Percentiles rank a stretch among this genome's conserved stretches.
Conservation (phyloP, 2,113 vertebrate genomes). For the Dermatemys mawii region DNA sequence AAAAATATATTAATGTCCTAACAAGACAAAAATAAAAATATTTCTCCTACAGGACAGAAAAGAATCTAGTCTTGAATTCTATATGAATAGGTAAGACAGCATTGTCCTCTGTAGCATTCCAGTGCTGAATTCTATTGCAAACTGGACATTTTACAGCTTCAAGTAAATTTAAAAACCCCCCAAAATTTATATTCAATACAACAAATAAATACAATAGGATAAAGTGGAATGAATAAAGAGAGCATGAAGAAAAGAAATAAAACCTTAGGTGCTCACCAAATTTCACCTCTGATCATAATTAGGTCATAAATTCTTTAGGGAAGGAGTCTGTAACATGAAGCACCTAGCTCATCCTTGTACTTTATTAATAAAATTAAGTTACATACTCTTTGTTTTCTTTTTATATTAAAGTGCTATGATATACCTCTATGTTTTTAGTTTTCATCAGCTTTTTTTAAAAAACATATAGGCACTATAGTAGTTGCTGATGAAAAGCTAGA, state of each 20-base stretch:
- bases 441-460: neutral
- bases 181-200: neutral
- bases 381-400: neutral
- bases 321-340: neutral
- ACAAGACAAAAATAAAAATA: neutral
- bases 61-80: neutral
- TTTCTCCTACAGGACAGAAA: neutral
- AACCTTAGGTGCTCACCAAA: neutral
- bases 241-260: neutral
- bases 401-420: neutral
- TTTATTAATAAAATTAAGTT: neutral
- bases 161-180: neutral
- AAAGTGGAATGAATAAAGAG: neutral
- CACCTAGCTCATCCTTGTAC: neutral
- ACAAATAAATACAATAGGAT: neutral
- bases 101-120: neutral
- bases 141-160: neutral
- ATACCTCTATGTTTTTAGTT: neutral
- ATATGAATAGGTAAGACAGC: neutral
- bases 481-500: neutral
- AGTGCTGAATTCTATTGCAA: neutral
- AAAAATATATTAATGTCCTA: neutral
- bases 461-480: neutral
- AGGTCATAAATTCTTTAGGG: neutral
- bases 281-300: neutral